phyloP scores from a whole-genome alignment of 1,140 invertebrate species.

The Drosophila equinoxialis region DNA sequence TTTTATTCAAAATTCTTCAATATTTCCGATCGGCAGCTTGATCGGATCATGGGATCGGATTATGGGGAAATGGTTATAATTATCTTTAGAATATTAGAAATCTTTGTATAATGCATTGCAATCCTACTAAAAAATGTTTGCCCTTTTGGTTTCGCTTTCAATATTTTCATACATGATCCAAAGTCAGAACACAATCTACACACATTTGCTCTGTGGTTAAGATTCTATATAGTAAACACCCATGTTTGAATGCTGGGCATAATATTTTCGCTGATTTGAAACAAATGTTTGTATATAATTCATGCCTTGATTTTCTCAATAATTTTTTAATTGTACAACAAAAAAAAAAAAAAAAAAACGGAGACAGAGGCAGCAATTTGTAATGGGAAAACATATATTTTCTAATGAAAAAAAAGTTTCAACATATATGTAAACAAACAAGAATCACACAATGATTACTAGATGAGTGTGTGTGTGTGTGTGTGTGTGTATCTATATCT shows the following conservation, averaged over 20 bases:
- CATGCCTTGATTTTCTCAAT: background rate
- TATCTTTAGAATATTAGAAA: too few species aligned
- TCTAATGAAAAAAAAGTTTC: constrained; percentile 62
- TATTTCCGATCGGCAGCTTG: too few species aligned
- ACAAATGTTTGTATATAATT: background rate
- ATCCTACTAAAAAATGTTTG: too few species aligned
- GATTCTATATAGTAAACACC: background rate
- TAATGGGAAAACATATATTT: constrained; percentile 32
- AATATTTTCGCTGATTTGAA: background rate
- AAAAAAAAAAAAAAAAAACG: too few species aligned
- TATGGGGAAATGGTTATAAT: too few species aligned
- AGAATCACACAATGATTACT: constrained; percentile 75
- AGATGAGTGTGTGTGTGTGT: constrained; percentile 26
- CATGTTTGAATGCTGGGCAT: background rate
- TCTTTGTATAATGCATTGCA: too few species aligned
- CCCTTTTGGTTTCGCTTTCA: too few species aligned
- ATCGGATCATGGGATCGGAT: too few species aligned
- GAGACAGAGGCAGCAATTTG: background rate
- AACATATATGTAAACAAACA: constrained; percentile 68
- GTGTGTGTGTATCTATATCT: constrained; percentile 45
- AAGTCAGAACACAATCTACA: too few species aligned
- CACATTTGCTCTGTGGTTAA: too few species aligned
- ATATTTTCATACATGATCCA: too few species aligned
- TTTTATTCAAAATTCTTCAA: too few species aligned
- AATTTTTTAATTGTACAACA: background rate